Percentiles rank a stretch among this genome's conserved stretches.
phyloP scores from a whole-genome alignment of 2,797 vertebrate genomes.

The Carcharodon carcharias region DNA sequence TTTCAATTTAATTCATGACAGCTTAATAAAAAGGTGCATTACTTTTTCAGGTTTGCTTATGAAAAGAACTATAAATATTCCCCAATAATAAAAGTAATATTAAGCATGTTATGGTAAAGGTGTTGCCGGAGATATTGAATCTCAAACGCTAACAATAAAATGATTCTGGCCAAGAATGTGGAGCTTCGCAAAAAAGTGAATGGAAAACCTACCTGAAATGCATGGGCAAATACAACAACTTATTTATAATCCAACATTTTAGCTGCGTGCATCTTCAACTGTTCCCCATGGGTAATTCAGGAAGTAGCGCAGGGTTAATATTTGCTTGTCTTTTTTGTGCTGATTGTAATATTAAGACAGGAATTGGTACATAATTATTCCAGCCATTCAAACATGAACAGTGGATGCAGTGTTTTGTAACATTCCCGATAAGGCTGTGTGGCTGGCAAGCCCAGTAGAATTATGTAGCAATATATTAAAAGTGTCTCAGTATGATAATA shows the following conservation, averaged over 20 bases:
- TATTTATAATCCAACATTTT: not conserved
- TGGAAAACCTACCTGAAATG: not conserved
- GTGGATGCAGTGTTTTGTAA: not conserved
- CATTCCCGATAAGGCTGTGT: not conserved
- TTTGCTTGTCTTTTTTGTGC: not conserved
- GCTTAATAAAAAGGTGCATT: not conserved
- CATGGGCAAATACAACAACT: not conserved
- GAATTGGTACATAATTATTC: not conserved
- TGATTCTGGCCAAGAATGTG: not conserved
- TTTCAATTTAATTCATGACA: not conserved
- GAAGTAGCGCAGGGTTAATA: not conserved
- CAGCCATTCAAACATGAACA: too few species aligned
- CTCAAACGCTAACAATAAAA: too few species aligned
- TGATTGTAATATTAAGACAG: too few species aligned
- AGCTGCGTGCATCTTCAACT: not conserved
- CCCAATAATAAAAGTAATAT: slow-evolving; percentile 18
- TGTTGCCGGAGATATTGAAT: not conserved
- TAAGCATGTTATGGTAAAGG: not conserved
- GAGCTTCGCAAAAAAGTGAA: not conserved
- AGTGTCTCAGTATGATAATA: not conserved
- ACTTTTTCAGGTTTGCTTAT: not conserved
- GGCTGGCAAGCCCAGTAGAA: not conserved
- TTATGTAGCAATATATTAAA: not conserved
- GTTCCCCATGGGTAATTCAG: slow-evolving; percentile 15
- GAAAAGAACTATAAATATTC: not conserved